A percentile compares a stretch with the other conserved stretches of the same genome.
These are phyloP conservation scores for Zapornia atra DNA, from an alignment of 2,113 vertebrate species.

Conservation along the genomic window DNA sequence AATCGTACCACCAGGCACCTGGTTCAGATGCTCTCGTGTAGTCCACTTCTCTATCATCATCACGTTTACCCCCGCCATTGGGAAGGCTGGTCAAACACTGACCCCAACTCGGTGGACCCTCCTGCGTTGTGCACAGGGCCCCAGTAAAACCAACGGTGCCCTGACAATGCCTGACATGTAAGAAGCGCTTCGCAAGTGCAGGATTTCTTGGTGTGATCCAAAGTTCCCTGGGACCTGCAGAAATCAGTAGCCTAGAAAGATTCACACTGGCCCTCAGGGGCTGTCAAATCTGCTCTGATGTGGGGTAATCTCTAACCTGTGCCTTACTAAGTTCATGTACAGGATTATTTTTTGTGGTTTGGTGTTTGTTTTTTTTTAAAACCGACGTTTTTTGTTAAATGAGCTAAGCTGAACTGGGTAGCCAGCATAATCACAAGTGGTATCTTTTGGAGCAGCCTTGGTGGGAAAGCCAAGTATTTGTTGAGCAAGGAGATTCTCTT, in stretches of 20 bases:
- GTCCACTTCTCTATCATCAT: fast-evolving
- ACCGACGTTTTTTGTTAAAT: neutral
- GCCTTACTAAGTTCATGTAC: neutral
- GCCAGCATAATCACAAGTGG: neutral
- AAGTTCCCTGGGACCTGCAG: neutral
- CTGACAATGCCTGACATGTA: neutral
- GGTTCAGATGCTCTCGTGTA: neutral
- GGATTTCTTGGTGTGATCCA: neutral
- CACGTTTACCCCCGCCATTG: fast-evolving
- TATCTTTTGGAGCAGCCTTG: neutral
- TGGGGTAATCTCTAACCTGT: neutral
- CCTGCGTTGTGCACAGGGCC: fast-evolving
- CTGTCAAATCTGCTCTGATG: neutral
- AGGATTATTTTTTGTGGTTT: neutral
- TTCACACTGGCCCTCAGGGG: neutral
- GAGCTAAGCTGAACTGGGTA: neutral
- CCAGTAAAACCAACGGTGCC: fast-evolving
- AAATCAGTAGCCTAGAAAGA: neutral
- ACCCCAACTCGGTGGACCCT: neutral
- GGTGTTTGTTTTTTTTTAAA: neutral
- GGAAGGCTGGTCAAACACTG: neutral
- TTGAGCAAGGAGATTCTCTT: neutral
- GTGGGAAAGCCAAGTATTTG: neutral
- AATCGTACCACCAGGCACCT: fast-evolving
- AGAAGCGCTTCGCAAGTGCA: neutral